These are phyloP conservation scores for Amphimallon solstitiale DNA, from an alignment of 2,888 invertebrate species.

Conservation along the genomic window DNA sequence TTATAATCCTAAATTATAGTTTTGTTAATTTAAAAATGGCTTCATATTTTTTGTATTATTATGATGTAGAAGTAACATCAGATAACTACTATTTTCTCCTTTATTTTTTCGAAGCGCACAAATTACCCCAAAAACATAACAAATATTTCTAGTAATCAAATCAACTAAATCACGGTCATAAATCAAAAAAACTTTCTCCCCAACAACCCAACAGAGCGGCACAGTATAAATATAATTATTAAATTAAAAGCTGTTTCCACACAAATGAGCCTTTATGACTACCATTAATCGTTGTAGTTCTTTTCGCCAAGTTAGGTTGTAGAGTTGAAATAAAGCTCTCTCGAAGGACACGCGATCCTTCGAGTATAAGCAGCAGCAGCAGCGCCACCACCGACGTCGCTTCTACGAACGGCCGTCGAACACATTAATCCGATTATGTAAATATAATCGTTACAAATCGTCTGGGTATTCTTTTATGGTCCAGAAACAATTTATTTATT, in stretches of 20 bases:
- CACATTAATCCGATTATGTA: conserved; percentile 44
- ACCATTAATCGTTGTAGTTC: conserved; percentile 53
- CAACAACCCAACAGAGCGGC: conserved; percentile 13
- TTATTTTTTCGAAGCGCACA: background rate
- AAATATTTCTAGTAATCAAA: conserved; percentile 20
- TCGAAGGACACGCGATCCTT: conserved; percentile 36
- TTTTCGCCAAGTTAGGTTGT: conserved; percentile 31
- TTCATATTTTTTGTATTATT: no score
- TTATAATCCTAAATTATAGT: no score
- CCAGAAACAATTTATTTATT: conserved; percentile 43
- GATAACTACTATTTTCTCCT: no score
- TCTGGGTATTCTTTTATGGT: conserved; percentile 46
- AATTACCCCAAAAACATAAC: conserved; percentile 22
- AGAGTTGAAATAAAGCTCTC: conserved; percentile 7
- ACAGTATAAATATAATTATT: conserved; percentile 51
- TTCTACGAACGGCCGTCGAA: conserved; percentile 5
- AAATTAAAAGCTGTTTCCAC: conserved; percentile 57
- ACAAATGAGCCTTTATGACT: conserved; percentile 53
- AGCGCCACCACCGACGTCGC: conserved; percentile 19
- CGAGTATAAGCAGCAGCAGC: background rate
- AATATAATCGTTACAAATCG: conserved; percentile 54
- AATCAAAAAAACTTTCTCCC: conserved; percentile 19
- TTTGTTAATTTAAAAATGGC: no score
- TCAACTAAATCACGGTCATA: conserved; percentile 15
- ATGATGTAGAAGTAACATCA: no score